A percentile compares a stretch with the other conserved stretches of the same genome.
These are phyloP conservation scores for Armadillidium nasatum DNA, from an alignment of 1,140 invertebrate species.

Conservation along the genomic window DNA sequence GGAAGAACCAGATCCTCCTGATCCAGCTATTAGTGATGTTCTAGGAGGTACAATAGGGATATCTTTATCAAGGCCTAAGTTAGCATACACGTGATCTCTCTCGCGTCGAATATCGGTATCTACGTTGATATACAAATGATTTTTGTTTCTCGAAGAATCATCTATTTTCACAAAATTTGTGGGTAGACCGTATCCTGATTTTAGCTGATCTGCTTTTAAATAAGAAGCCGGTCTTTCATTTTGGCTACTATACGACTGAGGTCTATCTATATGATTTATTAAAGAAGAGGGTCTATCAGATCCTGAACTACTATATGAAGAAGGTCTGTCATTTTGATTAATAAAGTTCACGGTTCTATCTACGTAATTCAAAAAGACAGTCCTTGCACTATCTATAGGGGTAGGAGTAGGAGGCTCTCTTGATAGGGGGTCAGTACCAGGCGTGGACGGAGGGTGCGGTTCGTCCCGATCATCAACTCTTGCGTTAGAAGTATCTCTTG, in stretches of 20 bases:
- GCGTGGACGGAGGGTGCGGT: slow-evolving; percentile 28
- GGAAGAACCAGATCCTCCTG: slow-evolving; percentile 39
- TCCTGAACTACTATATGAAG: slow-evolving; percentile 14
- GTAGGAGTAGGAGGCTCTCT: slow-evolving; percentile 27
- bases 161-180: slow-evolving; percentile 23
- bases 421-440: slow-evolving; percentile 21
- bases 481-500: not conserved
- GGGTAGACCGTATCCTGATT: slow-evolving; percentile 3
- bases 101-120: slow-evolving; percentile 28
- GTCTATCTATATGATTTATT: slow-evolving; percentile 36
- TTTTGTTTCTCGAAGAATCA: not conserved
- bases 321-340: slow-evolving; percentile 27
- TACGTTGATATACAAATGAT: slow-evolving; percentile 40
- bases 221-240: slow-evolving; percentile 21
- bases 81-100: slow-evolving; percentile 34
- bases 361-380: slow-evolving; percentile 27
- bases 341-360: slow-evolving; percentile 29
- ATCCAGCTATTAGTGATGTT: slow-evolving; percentile 32
- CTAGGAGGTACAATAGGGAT: slow-evolving; percentile 34
- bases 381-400: slow-evolving; percentile 25
- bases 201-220: slow-evolving; percentile 19
- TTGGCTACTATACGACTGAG: slow-evolving; percentile 32
- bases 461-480: slow-evolving; percentile 18
- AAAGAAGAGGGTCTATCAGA: slow-evolving; percentile 22
- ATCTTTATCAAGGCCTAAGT: slow-evolving; percentile 36